These are phyloP conservation scores for Drosophila carrolli DNA, from an alignment of 1,140 invertebrate genomes.

Conservation along the genomic window DNA sequence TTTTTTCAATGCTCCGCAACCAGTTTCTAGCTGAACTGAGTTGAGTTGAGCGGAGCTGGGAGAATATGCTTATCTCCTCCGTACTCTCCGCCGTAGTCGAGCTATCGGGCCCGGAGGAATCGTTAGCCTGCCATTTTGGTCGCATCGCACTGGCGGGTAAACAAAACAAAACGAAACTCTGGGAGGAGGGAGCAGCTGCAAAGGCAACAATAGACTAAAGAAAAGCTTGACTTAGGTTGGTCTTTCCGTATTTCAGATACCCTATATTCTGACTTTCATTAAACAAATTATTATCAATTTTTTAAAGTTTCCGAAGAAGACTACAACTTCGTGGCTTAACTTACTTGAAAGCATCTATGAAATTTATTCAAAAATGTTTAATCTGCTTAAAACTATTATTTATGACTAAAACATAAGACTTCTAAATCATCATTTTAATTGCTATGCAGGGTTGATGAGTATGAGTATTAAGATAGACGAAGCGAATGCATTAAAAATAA, in stretches of 20 bases:
- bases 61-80: conserved; percentile 58
- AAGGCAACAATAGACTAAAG: conserved; percentile 67
- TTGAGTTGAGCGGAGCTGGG: conserved; percentile 17
- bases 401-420: no score
- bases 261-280: neutral
- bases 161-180: conserved; percentile 59
- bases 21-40: conserved; percentile 15
- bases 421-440: no score
- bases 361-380: no score
- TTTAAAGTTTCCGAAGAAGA: no score
- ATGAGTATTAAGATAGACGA: no score
- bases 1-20: conserved; percentile 6
- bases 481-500: no score
- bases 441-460: no score
- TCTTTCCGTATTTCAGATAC: conserved; percentile 1
- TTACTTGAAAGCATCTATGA: no score
- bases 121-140: conserved; percentile 77
- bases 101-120: conserved; percentile 74
- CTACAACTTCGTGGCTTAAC: no score
- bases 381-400: no score
- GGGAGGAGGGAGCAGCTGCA: conserved; percentile 31
- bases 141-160: conserved; percentile 59
- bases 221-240: conserved; percentile 4
- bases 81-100: conserved; percentile 24
- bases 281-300: no score